Percentiles rank a stretch among this genome's conserved stretches.
phyloP scores from a whole-genome alignment of 2,888 invertebrate species.

The Lithodes maja region DNA sequence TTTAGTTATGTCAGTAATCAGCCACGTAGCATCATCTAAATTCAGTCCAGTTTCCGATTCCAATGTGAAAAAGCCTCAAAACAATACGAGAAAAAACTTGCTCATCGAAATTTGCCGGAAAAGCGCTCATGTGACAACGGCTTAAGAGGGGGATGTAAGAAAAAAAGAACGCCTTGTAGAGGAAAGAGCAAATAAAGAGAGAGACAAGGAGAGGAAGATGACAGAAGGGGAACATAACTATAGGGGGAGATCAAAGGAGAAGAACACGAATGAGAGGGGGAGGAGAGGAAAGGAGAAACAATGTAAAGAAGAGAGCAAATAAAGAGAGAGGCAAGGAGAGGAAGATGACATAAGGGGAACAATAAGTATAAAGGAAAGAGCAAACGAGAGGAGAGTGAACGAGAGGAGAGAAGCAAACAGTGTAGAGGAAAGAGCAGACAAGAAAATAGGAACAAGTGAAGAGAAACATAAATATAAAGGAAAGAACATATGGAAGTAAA shows the following conservation, averaged over 20 bases:
- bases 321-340: background rate
- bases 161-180: background rate
- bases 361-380: background rate
- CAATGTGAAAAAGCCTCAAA: too few species aligned
- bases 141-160: too few species aligned
- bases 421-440: background rate
- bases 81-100: too few species aligned
- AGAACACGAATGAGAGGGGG: background rate
- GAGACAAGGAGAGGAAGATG: too few species aligned
- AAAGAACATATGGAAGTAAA: background rate
- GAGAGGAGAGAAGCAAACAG: background rate
- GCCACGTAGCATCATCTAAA: too few species aligned
- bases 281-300: background rate
- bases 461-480: background rate
- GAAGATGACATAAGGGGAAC: background rate
- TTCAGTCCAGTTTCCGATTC: too few species aligned
- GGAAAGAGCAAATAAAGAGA: background rate
- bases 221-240: too few species aligned
- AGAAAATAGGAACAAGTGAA: background rate
- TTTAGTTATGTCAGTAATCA: too few species aligned
- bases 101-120: too few species aligned
- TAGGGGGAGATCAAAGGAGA: too few species aligned
- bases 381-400: background rate
- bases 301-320: background rate
- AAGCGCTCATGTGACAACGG: too few species aligned